These are phyloP conservation scores for Calidris pygmaea DNA, from an alignment of 2,113 vertebrate genomes.

Conservation along the genomic window DNA sequence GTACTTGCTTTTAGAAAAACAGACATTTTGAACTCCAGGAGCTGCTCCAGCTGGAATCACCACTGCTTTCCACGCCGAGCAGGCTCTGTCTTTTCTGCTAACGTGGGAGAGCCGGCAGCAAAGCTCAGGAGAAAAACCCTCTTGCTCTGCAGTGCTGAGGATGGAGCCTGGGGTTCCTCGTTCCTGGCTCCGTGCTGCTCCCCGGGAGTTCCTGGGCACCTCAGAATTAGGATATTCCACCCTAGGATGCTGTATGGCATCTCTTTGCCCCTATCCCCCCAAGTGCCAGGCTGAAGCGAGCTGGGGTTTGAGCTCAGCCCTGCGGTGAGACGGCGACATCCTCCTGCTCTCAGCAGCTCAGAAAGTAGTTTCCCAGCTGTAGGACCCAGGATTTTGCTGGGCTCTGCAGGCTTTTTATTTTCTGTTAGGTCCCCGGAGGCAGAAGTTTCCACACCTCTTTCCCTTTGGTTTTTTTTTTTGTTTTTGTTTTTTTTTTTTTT, in stretches of 20 bases:
- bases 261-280: neutral
- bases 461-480: neutral
- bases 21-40: neutral
- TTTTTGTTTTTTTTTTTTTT: neutral
- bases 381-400: neutral
- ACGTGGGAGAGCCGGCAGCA: neutral
- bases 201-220: neutral
- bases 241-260: neutral
- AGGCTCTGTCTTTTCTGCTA: neutral
- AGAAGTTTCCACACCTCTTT: neutral
- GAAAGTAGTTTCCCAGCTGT: neutral
- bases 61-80: neutral
- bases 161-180: rapidly evolving
- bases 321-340: neutral
- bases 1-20: neutral
- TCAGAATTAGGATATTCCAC: neutral
- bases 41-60: neutral
- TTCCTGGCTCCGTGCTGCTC: neutral
- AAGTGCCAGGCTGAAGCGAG: neutral
- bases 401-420: neutral
- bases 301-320: neutral
- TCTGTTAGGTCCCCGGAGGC: neutral
- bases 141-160: neutral
- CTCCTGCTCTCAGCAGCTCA: neutral
- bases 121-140: neutral